Conservation (phyloP, 2,113 vertebrate genomes). For the Cyanoderma ruficeps region DNA sequence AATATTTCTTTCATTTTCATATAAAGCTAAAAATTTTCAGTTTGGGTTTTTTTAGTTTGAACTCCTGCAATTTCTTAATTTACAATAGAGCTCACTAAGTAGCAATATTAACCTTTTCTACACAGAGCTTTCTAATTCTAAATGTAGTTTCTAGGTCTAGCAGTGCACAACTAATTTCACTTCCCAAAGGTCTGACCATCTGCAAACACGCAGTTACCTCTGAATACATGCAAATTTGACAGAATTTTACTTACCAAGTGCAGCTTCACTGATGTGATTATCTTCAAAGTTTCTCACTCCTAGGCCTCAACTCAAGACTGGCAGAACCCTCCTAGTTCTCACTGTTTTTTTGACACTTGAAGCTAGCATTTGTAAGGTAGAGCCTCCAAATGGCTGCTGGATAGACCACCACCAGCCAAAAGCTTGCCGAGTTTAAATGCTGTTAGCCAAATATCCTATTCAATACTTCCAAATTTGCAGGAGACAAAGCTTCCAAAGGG, state of each 20-base stretch:
- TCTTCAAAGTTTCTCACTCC: slow-evolving; percentile 52
- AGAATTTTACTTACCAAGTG: slow-evolving; percentile 39
- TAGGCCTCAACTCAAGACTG: slow-evolving; percentile 33
- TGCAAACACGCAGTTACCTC: neutral
- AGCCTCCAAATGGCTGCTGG: slow-evolving; percentile 13
- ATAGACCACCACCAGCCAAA: slow-evolving; percentile 5
- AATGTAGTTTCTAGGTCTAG: neutral
- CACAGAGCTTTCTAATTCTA: neutral
- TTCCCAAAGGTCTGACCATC: neutral
- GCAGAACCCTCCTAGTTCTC: slow-evolving; percentile 28
- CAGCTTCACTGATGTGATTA: neutral
- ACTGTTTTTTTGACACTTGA: slow-evolving; percentile 35
- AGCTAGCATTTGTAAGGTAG: slow-evolving; percentile 38
- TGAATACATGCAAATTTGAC: slow-evolving; percentile 31
- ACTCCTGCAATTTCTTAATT: neutral
- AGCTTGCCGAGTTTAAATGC: slow-evolving; percentile 36
- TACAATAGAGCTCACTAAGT: neutral
- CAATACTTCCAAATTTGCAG: neutral
- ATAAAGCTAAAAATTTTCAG: neutral
- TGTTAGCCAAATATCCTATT: slow-evolving; percentile 28
- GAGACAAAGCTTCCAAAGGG: neutral
- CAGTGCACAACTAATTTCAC: neutral
- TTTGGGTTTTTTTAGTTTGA: neutral
- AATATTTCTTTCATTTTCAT: neutral
- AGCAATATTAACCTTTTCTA: neutral